These are phyloP conservation scores for Icerya purchasi DNA, from an alignment of 2,888 invertebrate species.

Conservation along the genomic window DNA sequence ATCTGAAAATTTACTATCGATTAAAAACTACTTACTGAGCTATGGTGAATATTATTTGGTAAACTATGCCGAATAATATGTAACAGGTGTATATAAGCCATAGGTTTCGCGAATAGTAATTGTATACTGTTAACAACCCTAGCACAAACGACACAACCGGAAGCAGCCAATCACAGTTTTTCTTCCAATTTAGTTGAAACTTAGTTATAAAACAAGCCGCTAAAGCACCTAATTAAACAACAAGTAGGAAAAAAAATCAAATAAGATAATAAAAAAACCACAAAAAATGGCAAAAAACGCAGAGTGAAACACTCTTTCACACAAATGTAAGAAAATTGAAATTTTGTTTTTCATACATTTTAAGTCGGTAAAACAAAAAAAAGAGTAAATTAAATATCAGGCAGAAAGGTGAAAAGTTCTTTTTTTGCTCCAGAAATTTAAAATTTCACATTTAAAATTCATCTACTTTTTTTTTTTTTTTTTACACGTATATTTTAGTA, in stretches of 20 bases:
- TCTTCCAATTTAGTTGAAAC: constrained; percentile 15
- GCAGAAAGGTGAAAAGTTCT: no score
- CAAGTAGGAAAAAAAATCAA: neutral
- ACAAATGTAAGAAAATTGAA: neutral
- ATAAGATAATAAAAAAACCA: neutral
- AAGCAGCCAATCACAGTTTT: constrained; percentile 14
- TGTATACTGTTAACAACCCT: constrained; percentile 28
- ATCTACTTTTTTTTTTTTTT: no score
- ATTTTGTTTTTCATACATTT: no score
- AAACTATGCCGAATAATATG: constrained; percentile 49
- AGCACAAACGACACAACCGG: constrained; percentile 14
- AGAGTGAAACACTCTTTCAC: no score
- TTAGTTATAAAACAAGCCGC: constrained; percentile 15
- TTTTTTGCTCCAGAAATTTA: no score
- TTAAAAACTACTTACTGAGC: constrained; percentile 38
- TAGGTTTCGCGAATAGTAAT: constrained; percentile 35
- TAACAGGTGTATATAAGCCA: constrained; percentile 55
- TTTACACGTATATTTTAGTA: no score
- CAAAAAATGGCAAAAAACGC: neutral
- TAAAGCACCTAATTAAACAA: constrained; percentile 16
- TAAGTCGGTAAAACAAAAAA: no score
- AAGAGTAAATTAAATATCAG: no score
- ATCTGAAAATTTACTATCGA: no score
- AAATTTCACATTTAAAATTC: no score
- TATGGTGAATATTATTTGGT: constrained; percentile 56